A percentile compares a stretch with the other conserved stretches of the same genome.
Conservation (phyloP, 2,888 invertebrate genomes). For the Phlogophora meticulosa region DNA sequence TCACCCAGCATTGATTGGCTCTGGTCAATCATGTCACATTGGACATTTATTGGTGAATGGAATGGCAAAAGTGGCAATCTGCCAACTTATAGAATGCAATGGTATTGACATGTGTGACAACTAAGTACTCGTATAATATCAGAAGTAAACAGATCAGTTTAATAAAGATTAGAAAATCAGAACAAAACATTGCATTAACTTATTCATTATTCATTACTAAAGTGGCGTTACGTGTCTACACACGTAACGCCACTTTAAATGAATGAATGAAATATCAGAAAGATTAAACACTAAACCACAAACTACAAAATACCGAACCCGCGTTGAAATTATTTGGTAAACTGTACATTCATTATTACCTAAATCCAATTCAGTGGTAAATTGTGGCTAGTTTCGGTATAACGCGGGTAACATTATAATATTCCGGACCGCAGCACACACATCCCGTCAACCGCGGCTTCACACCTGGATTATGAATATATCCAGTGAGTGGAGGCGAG, state of each 20-base stretch:
- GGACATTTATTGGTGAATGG: constrained; percentile 26
- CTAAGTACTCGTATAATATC: no score
- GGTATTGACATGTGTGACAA: constrained; percentile 11
- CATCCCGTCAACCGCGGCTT: constrained; percentile 21
- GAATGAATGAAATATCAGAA: no score
- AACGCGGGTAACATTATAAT: constrained; percentile 20
- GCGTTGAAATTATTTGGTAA: constrained; percentile 27
- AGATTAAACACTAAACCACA: constrained; percentile 5
- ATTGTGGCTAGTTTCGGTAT: constrained; percentile 20
- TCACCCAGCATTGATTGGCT: constrained; percentile 14
- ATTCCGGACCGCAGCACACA: constrained; percentile 9
- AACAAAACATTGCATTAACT: background rate
- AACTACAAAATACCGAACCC: constrained; percentile 1
- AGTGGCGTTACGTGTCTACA: no score
- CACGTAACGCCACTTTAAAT: no score
- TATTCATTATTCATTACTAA: background rate
- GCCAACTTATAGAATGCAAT: constrained; percentile 29
- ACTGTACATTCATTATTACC: constrained; percentile 21
- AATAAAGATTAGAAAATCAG: no score
- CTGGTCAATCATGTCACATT: constrained; percentile 26
- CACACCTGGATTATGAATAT: constrained; percentile 50
- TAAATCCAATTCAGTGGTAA: constrained; percentile 17
- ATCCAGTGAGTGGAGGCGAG: constrained; percentile 7
- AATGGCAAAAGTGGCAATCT: constrained; percentile 20
- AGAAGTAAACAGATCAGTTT: no score